Conservation (phyloP, 1,140 invertebrate genomes). For the Hydropsyche tenuis region DNA sequence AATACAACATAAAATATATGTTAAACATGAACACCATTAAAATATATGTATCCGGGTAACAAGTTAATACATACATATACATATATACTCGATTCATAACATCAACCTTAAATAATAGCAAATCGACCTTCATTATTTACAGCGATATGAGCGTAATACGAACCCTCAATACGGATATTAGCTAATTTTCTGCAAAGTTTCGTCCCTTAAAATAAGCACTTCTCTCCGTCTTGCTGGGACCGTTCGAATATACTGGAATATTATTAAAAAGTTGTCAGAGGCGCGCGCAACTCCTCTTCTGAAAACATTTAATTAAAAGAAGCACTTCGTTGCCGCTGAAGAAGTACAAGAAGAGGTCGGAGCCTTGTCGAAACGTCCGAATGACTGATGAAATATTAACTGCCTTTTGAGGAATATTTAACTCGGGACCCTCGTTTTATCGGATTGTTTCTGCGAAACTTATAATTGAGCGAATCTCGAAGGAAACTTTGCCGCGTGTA, state of each 20-base stretch:
- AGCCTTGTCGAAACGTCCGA: constrained; percentile 2
- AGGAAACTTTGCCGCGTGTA: background rate
- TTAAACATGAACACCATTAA: no score
- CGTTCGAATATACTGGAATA: background rate
- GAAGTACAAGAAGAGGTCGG: no score
- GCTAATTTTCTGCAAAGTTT: constrained; percentile 5
- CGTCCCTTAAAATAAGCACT: background rate
- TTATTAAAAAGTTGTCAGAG: constrained; percentile 19
- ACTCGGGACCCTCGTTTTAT: constrained; percentile 16
- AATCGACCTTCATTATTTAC: no score
- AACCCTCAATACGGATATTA: background rate
- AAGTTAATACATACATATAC: no score
- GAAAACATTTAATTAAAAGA: constrained; percentile 11
- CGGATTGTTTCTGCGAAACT: constrained; percentile 24
- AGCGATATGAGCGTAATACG: no score
- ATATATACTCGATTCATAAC: no score
- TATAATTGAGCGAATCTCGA: constrained; percentile 23
- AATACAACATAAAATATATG: no score
- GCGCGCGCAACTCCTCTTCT: background rate
- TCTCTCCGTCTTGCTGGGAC: background rate
- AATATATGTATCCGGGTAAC: no score
- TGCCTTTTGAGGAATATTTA: constrained; percentile 19
- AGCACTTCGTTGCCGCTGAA: background rate
- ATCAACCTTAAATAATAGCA: no score
- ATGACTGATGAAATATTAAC: constrained; percentile 29